Evolutionary conservation across 1,140 invertebrate genomes (phyloP), one percentile per base, ranked within the genome.

Genomic region (Heliconius nattereri): DNA sequence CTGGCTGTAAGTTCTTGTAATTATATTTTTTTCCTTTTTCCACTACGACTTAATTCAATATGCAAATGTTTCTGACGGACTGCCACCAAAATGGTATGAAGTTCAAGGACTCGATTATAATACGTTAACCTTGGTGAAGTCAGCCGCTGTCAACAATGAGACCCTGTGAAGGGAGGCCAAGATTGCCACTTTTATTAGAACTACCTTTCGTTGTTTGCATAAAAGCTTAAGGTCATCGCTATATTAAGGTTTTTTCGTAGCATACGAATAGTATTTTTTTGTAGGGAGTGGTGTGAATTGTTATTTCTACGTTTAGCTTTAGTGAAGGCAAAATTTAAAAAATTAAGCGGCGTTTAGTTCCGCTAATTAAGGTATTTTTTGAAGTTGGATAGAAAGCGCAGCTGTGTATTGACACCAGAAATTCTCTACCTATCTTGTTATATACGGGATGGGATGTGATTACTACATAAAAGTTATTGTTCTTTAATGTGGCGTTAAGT

Each of bases 61-160:
- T 66, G 60, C 60, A 66, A 66, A 66, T 66, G 9, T 66, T 13
- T 16, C 60, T 66, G 13, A 66, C 26, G 60, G 16, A 29, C n/a
- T 29, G 23, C 23, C n/a, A 29, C 54, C 9, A 66, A 66, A 66
- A 26, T 26, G 7, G 23, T 73, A 40, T 54, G 35, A 80, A 80
- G 75, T 80, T 80, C 79, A 80, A 73, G 79, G 79, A 71, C 40
- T 73, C 23, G 35, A 73, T 76, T 54, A 80, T 54, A 80, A 80
- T 80, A 73, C 71, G 32, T 76, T 80, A 73, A 80, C 79, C 79
- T 80, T 76, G 74, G 60, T 32, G 75, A 80, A 76, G 75, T 76
- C 73, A 71, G 45, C 37, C 32, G 75, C 40, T 71, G 71, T 52
- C 73, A 72, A 80, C 79, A 80, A 80, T 35, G 75, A 40, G 57